phyloP scores from a whole-genome alignment of 2,888 invertebrate species.

The Spilarctia lutea region DNA sequence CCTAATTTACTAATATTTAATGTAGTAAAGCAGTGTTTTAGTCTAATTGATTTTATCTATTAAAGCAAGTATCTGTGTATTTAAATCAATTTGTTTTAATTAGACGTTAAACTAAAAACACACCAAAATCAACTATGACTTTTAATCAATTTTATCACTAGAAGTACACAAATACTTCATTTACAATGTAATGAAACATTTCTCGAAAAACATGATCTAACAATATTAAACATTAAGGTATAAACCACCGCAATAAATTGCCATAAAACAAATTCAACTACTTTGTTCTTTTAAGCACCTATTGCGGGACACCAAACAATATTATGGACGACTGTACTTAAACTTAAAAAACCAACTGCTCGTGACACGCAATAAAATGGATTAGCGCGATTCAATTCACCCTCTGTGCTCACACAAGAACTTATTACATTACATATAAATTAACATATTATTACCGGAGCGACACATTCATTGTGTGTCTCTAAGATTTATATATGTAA shows the following conservation, averaged over 20 bases:
- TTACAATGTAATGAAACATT: background rate
- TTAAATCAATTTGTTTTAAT: background rate
- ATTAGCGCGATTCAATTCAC: conserved; percentile 77
- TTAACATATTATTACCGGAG: conserved; percentile 82
- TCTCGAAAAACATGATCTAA: background rate
- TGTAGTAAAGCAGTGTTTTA: no score
- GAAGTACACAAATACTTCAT: no score
- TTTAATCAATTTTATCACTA: no score
- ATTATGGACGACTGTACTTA: conserved; percentile 46
- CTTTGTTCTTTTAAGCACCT: background rate
- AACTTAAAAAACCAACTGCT: conserved; percentile 60
- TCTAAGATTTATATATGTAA: conserved; percentile 82
- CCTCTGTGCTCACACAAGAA: conserved; percentile 67
- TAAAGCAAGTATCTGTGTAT: background rate
- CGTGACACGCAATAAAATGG: conserved; percentile 84
- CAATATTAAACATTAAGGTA: background rate
- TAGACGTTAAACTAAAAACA: no score
- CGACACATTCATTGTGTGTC: conserved; percentile 72
- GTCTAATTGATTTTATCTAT: background rate
- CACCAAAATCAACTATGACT: no score
- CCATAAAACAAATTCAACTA: background rate
- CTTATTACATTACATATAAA: conserved; percentile 84
- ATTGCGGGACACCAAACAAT: background rate
- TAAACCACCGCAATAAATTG: background rate
- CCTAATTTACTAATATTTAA: background rate